Base-by-base conservation (phyloP, 2,888 invertebrate genomes). In the Sympetrum striolatum region DNA sequence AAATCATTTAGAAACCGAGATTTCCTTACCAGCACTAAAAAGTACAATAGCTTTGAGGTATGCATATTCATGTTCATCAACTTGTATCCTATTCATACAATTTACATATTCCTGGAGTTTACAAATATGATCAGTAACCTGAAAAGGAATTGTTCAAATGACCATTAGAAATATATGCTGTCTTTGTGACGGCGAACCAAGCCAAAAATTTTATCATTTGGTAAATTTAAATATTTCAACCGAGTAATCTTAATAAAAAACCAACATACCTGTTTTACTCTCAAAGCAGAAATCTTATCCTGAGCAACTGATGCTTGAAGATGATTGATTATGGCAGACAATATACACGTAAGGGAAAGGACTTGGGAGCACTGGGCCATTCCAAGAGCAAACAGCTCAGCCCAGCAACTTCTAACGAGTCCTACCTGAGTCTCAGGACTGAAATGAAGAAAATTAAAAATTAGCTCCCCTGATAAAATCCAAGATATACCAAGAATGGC, bases 371-470 rank as follows among this genome's bases (percentile, higher is more conserved):
- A 97, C 94, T 98, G 98, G 18, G 98, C 97, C 91, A 99, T 95
- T 0, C 98, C 98, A 58, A 99, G 95, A 1, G 97, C 96, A 93
- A 99, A 98, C 91, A 99, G 94, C 93, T 98, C 98, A 91, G 98
- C 96, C 99, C 99, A 99, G 92, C 98, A 97, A 90, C 96, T 96
- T 93, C 97, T 97, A 91, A 99, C 95, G 79, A 99, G 94, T 0
- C 96, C 95, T 92, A 97, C 97, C 94, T 99, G 98, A 90, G 97
- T 95, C 91, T 98, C 98, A 91, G 96, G 95, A 91, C 98, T 97
- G 94, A 91, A 95, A 94, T 35, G 73, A 15, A 73, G 14, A 73
- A 73, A 25, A 31, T 31, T 5, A 5, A 5, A 25, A 73, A 12
- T 73, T 73, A 73, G 73, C 31, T 14, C 14, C 10, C 12, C 31